Conservation (phyloP, 2,113 vertebrate genomes). For the Festucalex cinctus region DNA sequence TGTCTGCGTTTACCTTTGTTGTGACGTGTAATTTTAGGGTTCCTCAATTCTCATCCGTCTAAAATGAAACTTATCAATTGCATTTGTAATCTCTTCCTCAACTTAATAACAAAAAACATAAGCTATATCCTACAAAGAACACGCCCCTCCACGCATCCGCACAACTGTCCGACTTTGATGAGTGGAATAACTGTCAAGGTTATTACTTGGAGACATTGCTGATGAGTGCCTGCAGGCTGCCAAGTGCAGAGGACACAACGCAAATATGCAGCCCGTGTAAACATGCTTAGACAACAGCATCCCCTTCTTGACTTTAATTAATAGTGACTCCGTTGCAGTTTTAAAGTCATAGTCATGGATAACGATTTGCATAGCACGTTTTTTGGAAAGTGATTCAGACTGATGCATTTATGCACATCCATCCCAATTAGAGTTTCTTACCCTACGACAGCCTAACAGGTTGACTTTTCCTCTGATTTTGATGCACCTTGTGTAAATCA, state of each 20-base stretch:
- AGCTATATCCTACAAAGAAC: conserved; percentile 12
- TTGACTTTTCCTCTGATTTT: conserved; percentile 29
- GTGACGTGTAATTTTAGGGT: not conserved
- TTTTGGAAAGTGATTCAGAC: conserved; percentile 7
- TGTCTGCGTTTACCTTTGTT: conserved; percentile 21
- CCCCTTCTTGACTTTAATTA: conserved; percentile 45
- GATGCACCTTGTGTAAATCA: conserved; percentile 33
- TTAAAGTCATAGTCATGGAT: conserved; percentile 6
- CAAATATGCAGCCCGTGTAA: conserved; percentile 39
- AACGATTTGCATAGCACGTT: no score
- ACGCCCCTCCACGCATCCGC: not conserved
- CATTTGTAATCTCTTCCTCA: conserved; percentile 19
- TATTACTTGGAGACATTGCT: conserved; percentile 51
- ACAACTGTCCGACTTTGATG: conserved; percentile 29
- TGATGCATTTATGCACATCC: conserved; percentile 19
- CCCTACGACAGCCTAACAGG: conserved; percentile 56
- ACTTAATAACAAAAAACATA: conserved; percentile 22
- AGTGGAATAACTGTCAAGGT: conserved; percentile 57
- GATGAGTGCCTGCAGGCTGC: conserved; percentile 49
- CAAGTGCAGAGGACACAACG: conserved; percentile 35
- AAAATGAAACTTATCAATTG: conserved; percentile 38
- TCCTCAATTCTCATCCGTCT: conserved; percentile 11
- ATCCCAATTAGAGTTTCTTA: conserved; percentile 37
- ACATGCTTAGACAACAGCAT: conserved; percentile 50
- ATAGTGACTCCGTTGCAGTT: conserved; percentile 33